phyloP scores from a whole-genome alignment of 2,797 vertebrate species.

The Myioborus miniatus region DNA sequence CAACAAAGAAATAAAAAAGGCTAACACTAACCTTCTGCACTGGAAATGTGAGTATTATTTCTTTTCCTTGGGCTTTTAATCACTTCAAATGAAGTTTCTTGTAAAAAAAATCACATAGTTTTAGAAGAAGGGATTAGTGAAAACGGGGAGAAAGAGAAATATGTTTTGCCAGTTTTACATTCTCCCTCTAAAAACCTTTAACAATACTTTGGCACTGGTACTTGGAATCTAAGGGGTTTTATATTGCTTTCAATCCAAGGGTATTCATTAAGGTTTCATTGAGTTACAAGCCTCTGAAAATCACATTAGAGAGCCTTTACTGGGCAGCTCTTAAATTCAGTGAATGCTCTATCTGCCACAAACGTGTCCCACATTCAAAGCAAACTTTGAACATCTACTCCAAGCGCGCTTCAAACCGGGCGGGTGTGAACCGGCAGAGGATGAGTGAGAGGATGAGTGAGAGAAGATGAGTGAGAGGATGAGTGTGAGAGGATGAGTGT shows the following conservation, averaged over 20 bases:
- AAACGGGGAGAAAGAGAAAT: not conserved
- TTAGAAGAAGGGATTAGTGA: not conserved
- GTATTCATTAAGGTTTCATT: constrained; percentile 38
- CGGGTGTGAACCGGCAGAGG: fast-evolving
- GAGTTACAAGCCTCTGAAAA: constrained; percentile 45
- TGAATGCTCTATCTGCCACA: not conserved
- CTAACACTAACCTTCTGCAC: not conserved
- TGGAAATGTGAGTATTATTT: not conserved
- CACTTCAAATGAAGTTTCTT: not conserved
- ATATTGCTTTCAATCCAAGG: constrained; percentile 21
- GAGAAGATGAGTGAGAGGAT: not conserved
- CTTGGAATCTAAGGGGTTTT: not conserved
- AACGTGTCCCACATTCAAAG: constrained; percentile 9
- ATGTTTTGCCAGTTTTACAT: constrained; percentile 4
- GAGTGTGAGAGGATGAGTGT: not conserved
- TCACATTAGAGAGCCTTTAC: constrained; percentile 13
- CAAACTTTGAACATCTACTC: not conserved
- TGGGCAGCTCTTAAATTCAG: constrained; percentile 10
- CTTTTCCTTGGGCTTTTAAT: not conserved
- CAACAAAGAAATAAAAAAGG: not conserved
- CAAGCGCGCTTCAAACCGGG: not conserved
- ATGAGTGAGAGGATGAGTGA: not conserved
- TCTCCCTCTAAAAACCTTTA: not conserved
- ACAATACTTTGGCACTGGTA: not conserved
- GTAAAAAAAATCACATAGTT: not conserved